Evolutionary conservation across 1,140 invertebrate species (phyloP), one percentile per base, ranked within the genome.

Genomic region (Tetramorium parvispinum): DNA sequence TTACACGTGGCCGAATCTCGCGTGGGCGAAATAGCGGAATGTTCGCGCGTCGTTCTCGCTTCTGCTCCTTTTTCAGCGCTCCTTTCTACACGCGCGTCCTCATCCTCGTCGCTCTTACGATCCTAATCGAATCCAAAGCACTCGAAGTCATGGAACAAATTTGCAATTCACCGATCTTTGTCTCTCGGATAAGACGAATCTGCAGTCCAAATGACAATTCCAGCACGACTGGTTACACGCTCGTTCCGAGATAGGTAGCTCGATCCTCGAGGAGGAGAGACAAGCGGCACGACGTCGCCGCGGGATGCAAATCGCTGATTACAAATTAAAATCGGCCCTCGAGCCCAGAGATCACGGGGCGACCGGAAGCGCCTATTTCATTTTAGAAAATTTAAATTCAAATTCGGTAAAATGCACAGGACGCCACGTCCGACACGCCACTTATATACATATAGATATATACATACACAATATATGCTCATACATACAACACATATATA

Each of bases 331-430:
- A 91, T 91, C 63, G 86, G 63, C 51, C 43, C 85, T 46, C 57
- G 49, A 24, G 27, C 63, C 27, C n/a, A 51, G 11, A 46, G 11
- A n/a, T 32, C 11, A 40, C 53, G 27, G 24, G n/a, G 40, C 24
- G 51, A 43, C 61, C 32, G 32, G 53, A 27, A 37, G 16, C 68
- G 53, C 61, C 59, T 71, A 83, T 90, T 90, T 88, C 87, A 86
- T 88, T 88, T 79, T 88, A 88, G 89, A 88, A 88, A 88, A 91
- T 91, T 88, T 90, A 85, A 86, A 91, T 90, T 90, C 78, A 88
- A 88, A 91, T 89, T 65, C 66, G 55, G 4, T 21, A 27, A 78
- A 87, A 65, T 49, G 63, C 37, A 59, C 57, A 13, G 55, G n/a
- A 46, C 11, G 68, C 21, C 51, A 66, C 57, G 13, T 24, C 68